Conservation (phyloP, 2,888 invertebrate genomes). For the Andricus quercusramuli region DNA sequence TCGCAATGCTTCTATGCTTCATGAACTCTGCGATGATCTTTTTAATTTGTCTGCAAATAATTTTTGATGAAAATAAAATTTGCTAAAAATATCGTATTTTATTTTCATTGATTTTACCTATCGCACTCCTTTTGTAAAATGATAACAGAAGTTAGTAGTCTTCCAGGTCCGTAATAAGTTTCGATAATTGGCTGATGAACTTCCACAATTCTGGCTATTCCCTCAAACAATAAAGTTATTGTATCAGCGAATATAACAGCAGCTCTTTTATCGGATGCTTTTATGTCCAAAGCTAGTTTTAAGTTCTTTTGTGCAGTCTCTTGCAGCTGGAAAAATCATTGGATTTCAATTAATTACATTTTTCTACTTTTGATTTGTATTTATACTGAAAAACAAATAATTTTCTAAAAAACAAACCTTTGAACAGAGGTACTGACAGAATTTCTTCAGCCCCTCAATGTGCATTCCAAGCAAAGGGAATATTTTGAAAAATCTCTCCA, state of each 20-base stretch:
- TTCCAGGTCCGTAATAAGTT: slow-evolving; percentile 92
- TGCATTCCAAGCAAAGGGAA: slow-evolving; percentile 97
- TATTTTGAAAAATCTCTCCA: slow-evolving; percentile 97
- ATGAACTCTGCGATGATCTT: slow-evolving; percentile 87
- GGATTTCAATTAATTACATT: neutral
- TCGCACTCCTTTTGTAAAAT: slow-evolving; percentile 91
- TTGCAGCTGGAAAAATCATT: slow-evolving; percentile 79
- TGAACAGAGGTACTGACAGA: slow-evolving; percentile 91
- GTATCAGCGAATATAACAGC: slow-evolving; percentile 92
- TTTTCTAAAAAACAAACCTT: slow-evolving; percentile 80
- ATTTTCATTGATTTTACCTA: slow-evolving; percentile 49
- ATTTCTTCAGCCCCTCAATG: slow-evolving; percentile 92
- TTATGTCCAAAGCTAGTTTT: slow-evolving; percentile 83
- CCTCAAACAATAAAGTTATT: slow-evolving; percentile 90
- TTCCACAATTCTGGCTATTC: slow-evolving; percentile 90
- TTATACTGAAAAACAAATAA: neutral
- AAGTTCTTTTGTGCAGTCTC: slow-evolving; percentile 87
- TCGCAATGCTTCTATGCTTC: slow-evolving; percentile 83
- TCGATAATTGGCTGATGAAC: slow-evolving; percentile 94
- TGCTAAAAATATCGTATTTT: neutral
- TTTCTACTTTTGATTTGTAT: neutral
- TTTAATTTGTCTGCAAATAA: slow-evolving; percentile 77
- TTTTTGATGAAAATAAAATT: neutral
- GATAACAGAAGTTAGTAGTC: slow-evolving; percentile 85
- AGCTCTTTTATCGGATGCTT: slow-evolving; percentile 85